A percentile compares a stretch with the other conserved stretches of the same genome.
phyloP scores from a whole-genome alignment of 2,113 vertebrate genomes.

The Cairina moschata region DNA sequence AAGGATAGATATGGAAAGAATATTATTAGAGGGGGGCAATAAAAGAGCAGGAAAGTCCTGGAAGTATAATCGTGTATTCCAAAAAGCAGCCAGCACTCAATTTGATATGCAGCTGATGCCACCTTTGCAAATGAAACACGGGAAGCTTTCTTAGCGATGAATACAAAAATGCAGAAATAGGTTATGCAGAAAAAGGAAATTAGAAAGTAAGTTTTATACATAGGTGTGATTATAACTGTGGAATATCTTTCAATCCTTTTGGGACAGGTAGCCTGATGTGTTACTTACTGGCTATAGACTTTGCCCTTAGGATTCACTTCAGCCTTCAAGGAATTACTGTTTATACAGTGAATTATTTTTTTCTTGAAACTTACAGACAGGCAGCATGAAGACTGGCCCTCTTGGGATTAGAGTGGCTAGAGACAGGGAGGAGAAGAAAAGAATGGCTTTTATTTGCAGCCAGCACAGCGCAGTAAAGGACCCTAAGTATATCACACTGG shows the following conservation, averaged over 20 bases:
- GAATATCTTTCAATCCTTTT: constrained; percentile 9
- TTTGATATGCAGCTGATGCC: constrained; percentile 61
- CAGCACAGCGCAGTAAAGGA: not conserved
- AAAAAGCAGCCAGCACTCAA: constrained; percentile 7
- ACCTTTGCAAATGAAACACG: constrained; percentile 60
- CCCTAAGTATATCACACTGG: not conserved
- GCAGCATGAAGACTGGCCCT: not conserved
- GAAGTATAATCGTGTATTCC: constrained; percentile 15
- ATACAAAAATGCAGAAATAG: constrained; percentile 31
- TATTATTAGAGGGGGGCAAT: not conserved
- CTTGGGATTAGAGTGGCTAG: constrained; percentile 6
- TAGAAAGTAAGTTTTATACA: constrained; percentile 39
- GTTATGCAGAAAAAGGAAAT: constrained; percentile 57
- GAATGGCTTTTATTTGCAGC: constrained; percentile 25
- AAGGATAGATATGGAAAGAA: not conserved
- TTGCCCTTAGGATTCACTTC: constrained; percentile 22
- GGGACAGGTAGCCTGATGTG: constrained; percentile 13
- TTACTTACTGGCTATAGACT: not conserved
- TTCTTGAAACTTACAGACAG: not conserved
- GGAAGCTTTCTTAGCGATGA: constrained; percentile 38
- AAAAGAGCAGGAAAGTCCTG: not conserved
- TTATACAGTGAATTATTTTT: constrained; percentile 7
- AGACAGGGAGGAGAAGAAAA: not conserved
- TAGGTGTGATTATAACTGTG: constrained; percentile 37
- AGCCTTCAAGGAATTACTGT: not conserved